phyloP scores from a whole-genome alignment of 2,113 vertebrate genomes.

The Entelurus aequoreus region DNA sequence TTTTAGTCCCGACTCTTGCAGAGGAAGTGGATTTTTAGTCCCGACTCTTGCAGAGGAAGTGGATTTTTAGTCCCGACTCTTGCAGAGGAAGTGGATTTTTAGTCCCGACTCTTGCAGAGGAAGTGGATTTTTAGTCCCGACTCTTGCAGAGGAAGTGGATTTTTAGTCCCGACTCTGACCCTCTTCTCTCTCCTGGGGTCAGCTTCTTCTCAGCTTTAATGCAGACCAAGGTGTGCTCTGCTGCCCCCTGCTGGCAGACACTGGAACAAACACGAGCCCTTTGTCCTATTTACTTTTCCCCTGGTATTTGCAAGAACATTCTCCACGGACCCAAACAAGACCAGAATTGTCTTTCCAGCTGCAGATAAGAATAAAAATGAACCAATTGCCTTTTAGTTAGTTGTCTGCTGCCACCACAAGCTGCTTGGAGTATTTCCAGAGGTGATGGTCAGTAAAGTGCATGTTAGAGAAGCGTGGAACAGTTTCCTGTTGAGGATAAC shows the following conservation, averaged over 20 bases:
- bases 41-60: slow-evolving; percentile 14
- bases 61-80: no score
- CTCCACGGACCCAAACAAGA: slow-evolving; percentile 19
- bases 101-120: no score
- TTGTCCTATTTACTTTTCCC: slow-evolving; percentile 39
- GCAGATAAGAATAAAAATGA: slow-evolving; percentile 8
- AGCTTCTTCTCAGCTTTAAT: background rate
- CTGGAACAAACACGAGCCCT: slow-evolving; percentile 29
- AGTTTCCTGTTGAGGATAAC: background rate
- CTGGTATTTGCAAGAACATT: slow-evolving; percentile 22
- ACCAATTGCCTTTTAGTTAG: slow-evolving; percentile 21
- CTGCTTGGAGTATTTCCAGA: slow-evolving; percentile 15
- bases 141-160: no score
- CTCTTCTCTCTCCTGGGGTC: slow-evolving; percentile 42
- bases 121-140: no score
- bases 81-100: no score
- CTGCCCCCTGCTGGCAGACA: slow-evolving; percentile 53
- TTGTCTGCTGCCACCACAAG: background rate
- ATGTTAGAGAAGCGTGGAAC: slow-evolving; percentile 13
- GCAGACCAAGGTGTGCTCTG: slow-evolving; percentile 13
- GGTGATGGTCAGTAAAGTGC: slow-evolving; percentile 37
- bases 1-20: slow-evolving; percentile 43
- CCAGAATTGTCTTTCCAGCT: background rate
- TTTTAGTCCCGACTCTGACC: slow-evolving; percentile 29
- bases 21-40: slow-evolving; percentile 42